Conservation (phyloP, 2,888 invertebrate genomes). For the Melanchra persicariae region DNA sequence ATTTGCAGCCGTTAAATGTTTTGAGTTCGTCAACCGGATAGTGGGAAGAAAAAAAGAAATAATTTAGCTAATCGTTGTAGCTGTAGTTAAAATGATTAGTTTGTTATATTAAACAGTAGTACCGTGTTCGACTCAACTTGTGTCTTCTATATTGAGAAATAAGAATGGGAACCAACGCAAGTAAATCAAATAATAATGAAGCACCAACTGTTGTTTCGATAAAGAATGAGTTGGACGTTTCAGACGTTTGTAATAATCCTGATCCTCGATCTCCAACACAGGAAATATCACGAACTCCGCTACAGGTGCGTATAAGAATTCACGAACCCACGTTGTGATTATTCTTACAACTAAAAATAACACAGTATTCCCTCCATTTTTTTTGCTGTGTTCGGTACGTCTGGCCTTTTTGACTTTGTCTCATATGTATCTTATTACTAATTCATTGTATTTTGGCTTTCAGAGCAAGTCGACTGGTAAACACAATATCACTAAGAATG, state of each 20-base stretch:
- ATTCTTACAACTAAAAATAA: constrained; percentile 14
- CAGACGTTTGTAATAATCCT: constrained; percentile 75
- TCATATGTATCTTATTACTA: not conserved
- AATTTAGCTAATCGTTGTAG: constrained; percentile 24
- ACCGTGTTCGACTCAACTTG: constrained; percentile 20
- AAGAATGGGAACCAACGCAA: constrained; percentile 86
- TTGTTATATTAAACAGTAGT: constrained; percentile 38
- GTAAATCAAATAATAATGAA: constrained; percentile 79
- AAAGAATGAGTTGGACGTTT: constrained; percentile 77
- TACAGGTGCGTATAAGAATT: constrained; percentile 85
- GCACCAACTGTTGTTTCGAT: constrained; percentile 69
- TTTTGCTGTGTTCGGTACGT: constrained; percentile 23
- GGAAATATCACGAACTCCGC: constrained; percentile 90
- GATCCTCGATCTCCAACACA: constrained; percentile 92
- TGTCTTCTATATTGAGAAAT: constrained; percentile 10
- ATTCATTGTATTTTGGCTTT: constrained; percentile 64
- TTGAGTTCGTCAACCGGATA: constrained; percentile 68
- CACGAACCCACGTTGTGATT: not conserved
- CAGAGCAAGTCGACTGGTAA: constrained; percentile 83
- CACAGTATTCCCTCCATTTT: constrained; percentile 55
- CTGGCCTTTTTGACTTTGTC: not conserved
- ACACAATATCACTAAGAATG: constrained; percentile 88
- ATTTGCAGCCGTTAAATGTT: constrained; percentile 83
- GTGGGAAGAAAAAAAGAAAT: constrained; percentile 46
- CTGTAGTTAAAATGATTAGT: constrained; percentile 55